Evolutionary conservation across 2,797 vertebrate genomes (phyloP).

Genomic region (Triplophysa yarkandensis): DNA sequence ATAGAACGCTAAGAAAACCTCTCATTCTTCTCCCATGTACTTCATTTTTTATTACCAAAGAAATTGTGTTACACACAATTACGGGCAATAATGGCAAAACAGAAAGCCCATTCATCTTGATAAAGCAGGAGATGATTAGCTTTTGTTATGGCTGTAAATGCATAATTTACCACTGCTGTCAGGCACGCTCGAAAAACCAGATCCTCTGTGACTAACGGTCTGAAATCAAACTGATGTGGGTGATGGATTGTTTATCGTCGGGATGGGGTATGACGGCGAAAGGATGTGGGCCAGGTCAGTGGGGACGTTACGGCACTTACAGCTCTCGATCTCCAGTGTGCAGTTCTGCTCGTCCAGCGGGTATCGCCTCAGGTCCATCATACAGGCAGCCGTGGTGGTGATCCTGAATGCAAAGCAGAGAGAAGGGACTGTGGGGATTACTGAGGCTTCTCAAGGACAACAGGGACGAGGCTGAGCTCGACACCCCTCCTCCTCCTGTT

Average conservation of each 20-base stretch:
- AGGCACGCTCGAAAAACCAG: slow-evolving; percentile 11
- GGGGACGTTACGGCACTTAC: slow-evolving; percentile 80
- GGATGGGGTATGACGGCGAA: background rate
- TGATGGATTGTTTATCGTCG: background rate
- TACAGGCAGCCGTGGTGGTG: slow-evolving; percentile 95
- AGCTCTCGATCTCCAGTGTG: slow-evolving; percentile 97
- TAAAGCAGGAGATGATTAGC: slow-evolving; percentile 48
- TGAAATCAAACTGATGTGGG: background rate
- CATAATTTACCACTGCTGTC: slow-evolving; percentile 39
- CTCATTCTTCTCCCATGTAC: slow-evolving; percentile 62
- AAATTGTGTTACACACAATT: slow-evolving; percentile 45
- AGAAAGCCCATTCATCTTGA: slow-evolving; percentile 51
- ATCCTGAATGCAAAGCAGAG: slow-evolving; percentile 76
- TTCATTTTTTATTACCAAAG: slow-evolving; percentile 48
- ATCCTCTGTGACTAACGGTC: slow-evolving; percentile 9
- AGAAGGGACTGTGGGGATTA: slow-evolving; percentile 45
- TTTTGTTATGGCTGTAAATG: slow-evolving; percentile 43
- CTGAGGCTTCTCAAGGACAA: slow-evolving; percentile 52
- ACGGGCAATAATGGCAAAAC: slow-evolving; percentile 48
- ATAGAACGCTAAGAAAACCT: slow-evolving; percentile 70
- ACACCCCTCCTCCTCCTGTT: slow-evolving; percentile 29
- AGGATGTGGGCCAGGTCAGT: background rate
- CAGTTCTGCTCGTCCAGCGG: slow-evolving; percentile 96
- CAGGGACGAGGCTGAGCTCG: slow-evolving; percentile 38
- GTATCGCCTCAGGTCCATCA: slow-evolving; percentile 96